A percentile compares a stretch with the other conserved stretches of the same genome.
Evolutionary conservation across 2,888 invertebrate genomes (phyloP).

Genomic region (Vesta saturnalis): DNA sequence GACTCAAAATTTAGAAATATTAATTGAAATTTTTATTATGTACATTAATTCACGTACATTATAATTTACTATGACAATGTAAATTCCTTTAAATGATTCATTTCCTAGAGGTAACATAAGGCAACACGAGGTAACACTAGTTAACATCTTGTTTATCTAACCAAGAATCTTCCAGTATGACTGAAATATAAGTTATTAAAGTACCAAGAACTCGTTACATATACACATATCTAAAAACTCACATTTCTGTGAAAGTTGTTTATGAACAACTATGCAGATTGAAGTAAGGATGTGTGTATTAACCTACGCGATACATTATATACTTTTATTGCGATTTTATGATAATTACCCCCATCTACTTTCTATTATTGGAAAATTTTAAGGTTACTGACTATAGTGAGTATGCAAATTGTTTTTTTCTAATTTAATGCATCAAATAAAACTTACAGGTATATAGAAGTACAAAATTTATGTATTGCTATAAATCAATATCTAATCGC

Average conservation of each 20-base stretch:
- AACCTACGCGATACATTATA: neutral
- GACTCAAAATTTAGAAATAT: too few species aligned
- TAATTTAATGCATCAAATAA: too few species aligned
- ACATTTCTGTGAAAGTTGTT: conserved; percentile 11
- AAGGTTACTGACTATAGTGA: too few species aligned
- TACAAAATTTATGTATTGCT: too few species aligned
- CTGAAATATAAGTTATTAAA: neutral
- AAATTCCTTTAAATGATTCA: conserved; percentile 30
- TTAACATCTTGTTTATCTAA: conserved; percentile 8
- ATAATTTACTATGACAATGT: conserved; percentile 10
- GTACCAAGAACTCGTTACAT: neutral
- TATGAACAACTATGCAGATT: conserved; percentile 1
- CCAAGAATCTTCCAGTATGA: neutral
- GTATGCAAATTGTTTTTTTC: too few species aligned
- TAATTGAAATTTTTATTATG: too few species aligned
- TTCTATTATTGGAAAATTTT: neutral
- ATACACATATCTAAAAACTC: neutral
- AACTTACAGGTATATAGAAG: too few species aligned
- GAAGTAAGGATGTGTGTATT: neutral
- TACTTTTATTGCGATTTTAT: conserved; percentile 5
- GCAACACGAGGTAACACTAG: neutral
- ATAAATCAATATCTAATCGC: too few species aligned
- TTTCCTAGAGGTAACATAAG: conserved; percentile 17
- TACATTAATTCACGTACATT: conserved; percentile 4
- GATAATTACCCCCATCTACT: neutral